Evolutionary conservation across 2,888 invertebrate genomes (phyloP).

Genomic region (Andrena marginata): DNA sequence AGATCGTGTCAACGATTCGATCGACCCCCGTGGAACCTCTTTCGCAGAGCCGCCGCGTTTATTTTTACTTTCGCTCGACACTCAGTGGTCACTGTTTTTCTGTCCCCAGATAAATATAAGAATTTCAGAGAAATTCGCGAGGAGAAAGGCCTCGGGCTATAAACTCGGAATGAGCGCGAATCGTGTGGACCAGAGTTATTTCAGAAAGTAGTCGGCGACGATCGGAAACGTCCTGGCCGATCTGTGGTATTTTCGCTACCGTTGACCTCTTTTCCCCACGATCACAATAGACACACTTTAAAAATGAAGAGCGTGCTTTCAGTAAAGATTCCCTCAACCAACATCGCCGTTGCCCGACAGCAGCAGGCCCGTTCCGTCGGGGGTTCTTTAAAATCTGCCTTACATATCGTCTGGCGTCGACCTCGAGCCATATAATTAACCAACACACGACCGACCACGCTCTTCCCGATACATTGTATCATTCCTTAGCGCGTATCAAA

Average conservation of each 20-base stretch:
- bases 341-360: background rate
- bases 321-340: background rate
- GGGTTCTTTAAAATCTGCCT: background rate
- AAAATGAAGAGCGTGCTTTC: too few relatives aligned
- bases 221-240: too few relatives aligned
- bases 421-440: constrained; percentile 22
- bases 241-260: too few relatives aligned
- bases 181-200: too few relatives aligned
- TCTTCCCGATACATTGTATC: background rate
- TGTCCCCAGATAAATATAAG: constrained; percentile 12
- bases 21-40: constrained; percentile 33
- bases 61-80: constrained; percentile 35
- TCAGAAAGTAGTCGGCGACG: too few relatives aligned
- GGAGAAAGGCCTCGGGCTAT: too few relatives aligned
- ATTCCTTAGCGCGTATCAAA: constrained; percentile 15
- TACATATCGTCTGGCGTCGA: background rate
- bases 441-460: constrained; percentile 1
- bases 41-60: constrained; percentile 14
- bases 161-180: too few relatives aligned
- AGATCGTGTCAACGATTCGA: constrained; percentile 40
- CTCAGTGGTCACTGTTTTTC: background rate
- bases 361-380: background rate
- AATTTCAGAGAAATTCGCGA: background rate
- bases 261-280: too few relatives aligned
- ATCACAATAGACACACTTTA: too few relatives aligned